These are phyloP conservation scores for Rhadinocentrus ornatus DNA, from an alignment of 2,797 vertebrate genomes.

Conservation along the genomic window DNA sequence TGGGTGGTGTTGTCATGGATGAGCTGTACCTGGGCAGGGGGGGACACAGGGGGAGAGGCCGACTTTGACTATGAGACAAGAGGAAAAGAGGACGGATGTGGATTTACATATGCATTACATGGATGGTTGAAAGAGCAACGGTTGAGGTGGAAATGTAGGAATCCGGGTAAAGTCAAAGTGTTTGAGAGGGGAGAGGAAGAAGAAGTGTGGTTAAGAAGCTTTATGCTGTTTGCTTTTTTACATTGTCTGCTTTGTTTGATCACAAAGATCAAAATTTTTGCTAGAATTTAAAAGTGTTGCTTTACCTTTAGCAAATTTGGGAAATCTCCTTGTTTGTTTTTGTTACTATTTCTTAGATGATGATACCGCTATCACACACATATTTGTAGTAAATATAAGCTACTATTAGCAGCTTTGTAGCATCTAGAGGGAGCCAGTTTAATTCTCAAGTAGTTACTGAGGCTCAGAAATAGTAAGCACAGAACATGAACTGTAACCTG, in stretches of 20 bases:
- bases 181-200: slow-evolving; percentile 63
- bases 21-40: slow-evolving; percentile 90
- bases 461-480: not conserved
- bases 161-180: slow-evolving; percentile 69
- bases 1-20: slow-evolving; percentile 94
- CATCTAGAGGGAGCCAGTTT: not conserved
- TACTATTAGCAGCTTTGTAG: not conserved
- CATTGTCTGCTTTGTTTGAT: slow-evolving; percentile 1
- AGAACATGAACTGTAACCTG: not conserved
- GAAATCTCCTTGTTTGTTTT: not conserved
- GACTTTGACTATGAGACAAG: slow-evolving; percentile 81
- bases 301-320: not conserved
- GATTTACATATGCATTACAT: slow-evolving; percentile 61
- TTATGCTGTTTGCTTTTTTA: slow-evolving; percentile 14
- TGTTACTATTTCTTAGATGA: not conserved
- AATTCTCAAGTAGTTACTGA: not conserved
- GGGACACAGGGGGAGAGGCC: slow-evolving; percentile 81
- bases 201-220: slow-evolving; percentile 41
- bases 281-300: not conserved
- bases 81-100: slow-evolving; percentile 66
- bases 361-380: not conserved
- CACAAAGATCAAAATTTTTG: not conserved
- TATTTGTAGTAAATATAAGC: not conserved
- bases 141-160: slow-evolving; percentile 65
- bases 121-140: slow-evolving; percentile 53